These are phyloP conservation scores for Mylabris phalerata DNA, from an alignment of 1,140 invertebrate genomes.

Conservation along the genomic window DNA sequence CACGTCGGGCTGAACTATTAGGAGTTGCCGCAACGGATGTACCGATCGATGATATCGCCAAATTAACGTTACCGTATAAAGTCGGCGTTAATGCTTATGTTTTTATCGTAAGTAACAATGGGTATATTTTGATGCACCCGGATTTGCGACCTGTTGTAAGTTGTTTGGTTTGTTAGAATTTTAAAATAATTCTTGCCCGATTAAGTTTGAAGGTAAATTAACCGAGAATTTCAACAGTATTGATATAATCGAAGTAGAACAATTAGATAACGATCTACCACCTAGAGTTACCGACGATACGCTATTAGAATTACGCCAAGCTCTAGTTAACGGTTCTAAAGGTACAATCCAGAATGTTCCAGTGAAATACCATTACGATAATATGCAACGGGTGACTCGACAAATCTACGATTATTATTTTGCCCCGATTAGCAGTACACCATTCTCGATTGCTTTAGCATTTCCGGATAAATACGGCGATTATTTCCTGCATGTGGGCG, in stretches of 20 bases:
- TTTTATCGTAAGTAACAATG: slow-evolving; percentile 94
- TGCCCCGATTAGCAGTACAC: slow-evolving; percentile 69
- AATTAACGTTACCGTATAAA: slow-evolving; percentile 76
- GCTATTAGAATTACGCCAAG: too few relatives aligned
- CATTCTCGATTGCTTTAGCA: slow-evolving; percentile 78
- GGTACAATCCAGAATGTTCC: slow-evolving; percentile 59
- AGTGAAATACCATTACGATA: slow-evolving; percentile 74
- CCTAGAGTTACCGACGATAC: slow-evolving; percentile 36
- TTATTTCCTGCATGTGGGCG: slow-evolving; percentile 64
- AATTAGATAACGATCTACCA: slow-evolving; percentile 55
- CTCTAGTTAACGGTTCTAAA: slow-evolving; percentile 55
- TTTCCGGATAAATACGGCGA: slow-evolving; percentile 72
- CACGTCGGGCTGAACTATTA: slow-evolving; percentile 64
- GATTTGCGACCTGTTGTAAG: slow-evolving; percentile 65
- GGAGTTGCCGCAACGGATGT: slow-evolving; percentile 92
- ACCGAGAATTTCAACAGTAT: slow-evolving; percentile 95
- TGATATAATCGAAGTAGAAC: slow-evolving; percentile 91
- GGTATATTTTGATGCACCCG: slow-evolving; percentile 80
- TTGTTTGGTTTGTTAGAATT: too few relatives aligned
- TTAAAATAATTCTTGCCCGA: slow-evolving; percentile 6
- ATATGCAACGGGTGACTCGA: slow-evolving; percentile 71
- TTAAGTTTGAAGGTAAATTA: slow-evolving; percentile 59
- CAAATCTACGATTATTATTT: slow-evolving; percentile 81
- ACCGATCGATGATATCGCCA: slow-evolving; percentile 82
- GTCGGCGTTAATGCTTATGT: slow-evolving; percentile 91